Percentiles rank a stretch among this genome's conserved stretches.
These are phyloP conservation scores for Zingel zingel DNA, from an alignment of 2,113 vertebrate species.

Conservation along the genomic window DNA sequence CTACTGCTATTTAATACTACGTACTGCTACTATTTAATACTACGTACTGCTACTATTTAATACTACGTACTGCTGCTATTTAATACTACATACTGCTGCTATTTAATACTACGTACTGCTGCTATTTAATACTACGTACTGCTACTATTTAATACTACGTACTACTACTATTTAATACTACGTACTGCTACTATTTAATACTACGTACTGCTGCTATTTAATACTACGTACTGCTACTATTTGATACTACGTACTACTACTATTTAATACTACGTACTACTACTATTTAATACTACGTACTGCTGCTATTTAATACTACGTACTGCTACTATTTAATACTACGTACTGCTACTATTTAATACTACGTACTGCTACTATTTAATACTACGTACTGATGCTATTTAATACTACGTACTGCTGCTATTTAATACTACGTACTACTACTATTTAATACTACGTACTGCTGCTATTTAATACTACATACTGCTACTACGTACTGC, in stretches of 20 bases:
- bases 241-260: not conserved
- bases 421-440: too few species aligned
- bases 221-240: not conserved
- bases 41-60: not conserved
- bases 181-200: not conserved
- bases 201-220: not conserved
- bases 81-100: too few species aligned
- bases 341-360: not conserved
- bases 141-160: too few species aligned
- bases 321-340: not conserved
- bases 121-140: not conserved
- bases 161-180: not conserved
- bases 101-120: not conserved
- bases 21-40: not conserved
- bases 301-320: too few species aligned
- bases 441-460: not conserved
- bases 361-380: not conserved
- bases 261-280: not conserved
- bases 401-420: not conserved
- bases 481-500: too few species aligned
- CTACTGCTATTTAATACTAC: not conserved
- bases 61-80: too few species aligned
- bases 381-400: not conserved
- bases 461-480: not conserved
- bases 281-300: not conserved